Evolutionary conservation across 2,797 vertebrate genomes (phyloP), one percentile per base, ranked within the genome.

Genomic region (Xiphophorus birchmanni): DNA sequence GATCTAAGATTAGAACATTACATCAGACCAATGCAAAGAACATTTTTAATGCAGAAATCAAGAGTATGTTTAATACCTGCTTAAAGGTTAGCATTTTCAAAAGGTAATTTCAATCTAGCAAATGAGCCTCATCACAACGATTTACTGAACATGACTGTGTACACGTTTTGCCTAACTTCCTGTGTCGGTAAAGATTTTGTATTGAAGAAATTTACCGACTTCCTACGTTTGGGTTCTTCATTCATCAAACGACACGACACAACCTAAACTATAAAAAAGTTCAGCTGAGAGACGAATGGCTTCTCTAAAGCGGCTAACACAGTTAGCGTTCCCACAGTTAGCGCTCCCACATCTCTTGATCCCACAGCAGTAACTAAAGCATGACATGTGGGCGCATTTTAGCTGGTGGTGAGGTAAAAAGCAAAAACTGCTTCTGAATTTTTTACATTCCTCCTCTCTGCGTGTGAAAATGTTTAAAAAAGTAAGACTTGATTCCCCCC

Each of bases 321-420:
- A 42, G 37, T 69, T 69, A 42, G 65, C 65, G 8, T 21, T 45
- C 67, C 76, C 47, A 78, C 32, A 32, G 32, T 32, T 32, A 32
- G 32, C 32, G 32, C 32, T 32, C 32, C 32, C 32, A 32, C 32
- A 32, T 89, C 89, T 85, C 89, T 85, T 79, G 82, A 77, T 89
- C 87, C 83, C 87, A 83, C 80, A 86, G 90, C 91, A 84, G 88
- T 73, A 80, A 90, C 81, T 86, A 82, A 91, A 86, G 86, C 89
- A 84, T 93, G 91, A 93, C 86, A 92, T 92, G 88, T 89, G 91
- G 90, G 89, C 56, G 40, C 76, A 87, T 84, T 79, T 87, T 77
- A 3, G 89, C 88, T 85, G 88, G 87, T 88, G 87, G 79, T 92
- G 84, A 86, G 87, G 87, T 86, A 73, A 84, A 80, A 91, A 82